Conservation (phyloP, 2,797 vertebrate species). For the Xiphorhynchus erythropygius region DNA sequence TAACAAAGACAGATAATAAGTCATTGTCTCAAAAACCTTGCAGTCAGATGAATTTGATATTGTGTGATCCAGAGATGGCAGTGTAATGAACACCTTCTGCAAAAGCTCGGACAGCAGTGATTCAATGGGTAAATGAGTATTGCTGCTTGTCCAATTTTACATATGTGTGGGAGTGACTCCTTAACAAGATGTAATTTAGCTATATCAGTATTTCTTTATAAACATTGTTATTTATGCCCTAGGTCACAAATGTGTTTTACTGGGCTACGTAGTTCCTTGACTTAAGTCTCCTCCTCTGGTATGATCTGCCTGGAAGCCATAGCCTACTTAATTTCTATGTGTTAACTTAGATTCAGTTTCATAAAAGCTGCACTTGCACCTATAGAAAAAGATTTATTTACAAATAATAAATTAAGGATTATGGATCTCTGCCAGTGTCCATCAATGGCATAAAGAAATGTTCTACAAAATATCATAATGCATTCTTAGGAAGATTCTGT, state of each 20-base stretch:
- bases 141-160: neutral
- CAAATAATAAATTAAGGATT: neutral
- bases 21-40: neutral
- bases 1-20: constrained; percentile 40
- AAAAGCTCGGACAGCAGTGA: neutral
- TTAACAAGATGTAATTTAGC: neutral
- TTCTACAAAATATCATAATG: neutral
- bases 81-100: neutral
- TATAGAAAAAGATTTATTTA: neutral
- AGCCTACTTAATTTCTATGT: neutral
- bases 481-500: neutral
- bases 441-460: neutral
- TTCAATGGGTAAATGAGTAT: neutral
- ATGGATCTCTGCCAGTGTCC: neutral
- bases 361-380: neutral
- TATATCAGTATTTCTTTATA: neutral
- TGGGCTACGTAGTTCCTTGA: neutral
- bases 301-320: neutral
- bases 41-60: constrained; percentile 26
- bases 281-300: neutral
- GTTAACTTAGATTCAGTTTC: neutral
- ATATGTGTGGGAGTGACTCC: neutral
- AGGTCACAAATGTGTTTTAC: neutral
- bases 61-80: neutral
- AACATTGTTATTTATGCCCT: neutral